Evolutionary conservation across 2,797 vertebrate genomes (phyloP).

Genomic region (Mus caroli): DNA sequence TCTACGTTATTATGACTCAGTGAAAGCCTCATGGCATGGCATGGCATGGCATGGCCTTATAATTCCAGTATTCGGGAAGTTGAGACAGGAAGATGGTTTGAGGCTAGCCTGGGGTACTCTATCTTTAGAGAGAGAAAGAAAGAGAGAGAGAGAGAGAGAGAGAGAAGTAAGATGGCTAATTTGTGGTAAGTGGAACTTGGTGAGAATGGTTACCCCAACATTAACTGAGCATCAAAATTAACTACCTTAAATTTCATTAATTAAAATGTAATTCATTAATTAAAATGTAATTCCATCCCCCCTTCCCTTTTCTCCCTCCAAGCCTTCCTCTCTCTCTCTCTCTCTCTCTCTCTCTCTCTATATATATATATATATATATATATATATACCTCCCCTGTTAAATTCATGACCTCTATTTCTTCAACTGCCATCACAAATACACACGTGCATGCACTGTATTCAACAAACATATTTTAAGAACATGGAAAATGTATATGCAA

Average conservation of each 20-base stretch:
- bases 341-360: too few relatives aligned
- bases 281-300: too few relatives aligned
- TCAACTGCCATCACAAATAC: too few relatives aligned
- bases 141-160: too few relatives aligned
- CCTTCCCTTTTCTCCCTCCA: not conserved
- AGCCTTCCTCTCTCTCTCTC: too few relatives aligned
- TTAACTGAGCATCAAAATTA: not conserved
- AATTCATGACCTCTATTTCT: not conserved
- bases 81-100: not conserved
- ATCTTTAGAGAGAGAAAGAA: not conserved
- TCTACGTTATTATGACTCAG: not conserved
- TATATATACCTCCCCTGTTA: not conserved
- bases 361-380: too few relatives aligned
- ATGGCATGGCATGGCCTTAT: not conserved
- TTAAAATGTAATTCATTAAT: too few relatives aligned
- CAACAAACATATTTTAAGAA: constrained; percentile 16
- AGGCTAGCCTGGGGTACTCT: not conserved
- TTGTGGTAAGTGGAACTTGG: constrained; percentile 4
- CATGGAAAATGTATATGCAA: not conserved
- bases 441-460: not conserved
- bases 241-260: not conserved
- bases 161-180: not conserved
- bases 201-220: not conserved
- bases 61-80: not conserved
- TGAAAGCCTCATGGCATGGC: not conserved